Base-by-base conservation (phyloP, 2,797 vertebrate genomes). In the Chloroceryle amazona region DNA sequence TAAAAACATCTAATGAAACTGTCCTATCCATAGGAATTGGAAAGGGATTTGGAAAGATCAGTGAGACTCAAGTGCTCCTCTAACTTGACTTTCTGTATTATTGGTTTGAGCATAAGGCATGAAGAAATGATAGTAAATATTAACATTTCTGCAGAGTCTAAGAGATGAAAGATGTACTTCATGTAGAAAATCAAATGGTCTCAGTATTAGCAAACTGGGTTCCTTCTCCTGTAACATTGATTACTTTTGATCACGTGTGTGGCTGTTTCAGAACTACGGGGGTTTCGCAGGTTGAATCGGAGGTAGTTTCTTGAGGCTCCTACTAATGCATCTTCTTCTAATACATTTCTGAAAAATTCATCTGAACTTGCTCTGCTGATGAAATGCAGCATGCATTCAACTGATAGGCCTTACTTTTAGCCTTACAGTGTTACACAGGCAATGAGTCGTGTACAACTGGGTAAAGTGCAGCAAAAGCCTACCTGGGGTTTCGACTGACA, bases 371-470 rank as follows among this genome's bases (percentile, higher is more conserved):
- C 26, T 62, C 54, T 86, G 47, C 23, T 78, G 47, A 22, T 46
- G 58, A 37, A 79, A 66, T 63, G 61, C 47, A 72, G 41, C 65
- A 46, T 2, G 12, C 23, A 13, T 57, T 91, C 55, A 83, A 44
- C 7, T 1, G 23, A n/a, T 23, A 33, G 0, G 3, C 22, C 9
- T 35, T 58, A 54, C 54, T 58, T 80, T 46, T 28, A 62, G 29
- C 25, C 5, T 18, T 41, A 21, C 0, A 1, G 16, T 8, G 6
- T 41, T 44, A 42, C 4, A 39, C 0, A n/a, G 19, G 42, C 14
- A 7, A 71, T 19, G n/a, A 68, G 3, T 7, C 2, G 1, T 26
- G 31, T 62, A 60, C 78, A 86, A 55, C 3, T 21, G 23, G 18
- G 14, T 14, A 10, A 91, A 20, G 29, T 41, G 55, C 4, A 81